Conservation (phyloP, 2,113 vertebrate species). For the Chloropsis cyanopogon region DNA sequence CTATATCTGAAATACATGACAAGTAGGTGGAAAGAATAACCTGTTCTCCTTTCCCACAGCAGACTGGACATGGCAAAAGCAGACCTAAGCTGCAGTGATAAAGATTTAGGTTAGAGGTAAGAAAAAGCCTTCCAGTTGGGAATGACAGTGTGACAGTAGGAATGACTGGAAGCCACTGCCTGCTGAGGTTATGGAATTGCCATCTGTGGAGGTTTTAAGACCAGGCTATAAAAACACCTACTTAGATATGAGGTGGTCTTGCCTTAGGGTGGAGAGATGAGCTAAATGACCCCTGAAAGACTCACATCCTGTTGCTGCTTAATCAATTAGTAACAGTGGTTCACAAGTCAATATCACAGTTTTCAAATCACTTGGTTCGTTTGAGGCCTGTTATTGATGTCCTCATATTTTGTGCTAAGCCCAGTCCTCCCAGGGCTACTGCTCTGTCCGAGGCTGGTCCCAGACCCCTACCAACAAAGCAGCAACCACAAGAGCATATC, state of each 20-base stretch:
- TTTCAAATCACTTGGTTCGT: neutral
- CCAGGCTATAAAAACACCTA: neutral
- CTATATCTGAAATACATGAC: slow-evolving; percentile 13
- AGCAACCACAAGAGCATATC: neutral
- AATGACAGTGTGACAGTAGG: neutral
- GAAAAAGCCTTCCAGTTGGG: neutral
- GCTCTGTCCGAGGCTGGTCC: neutral
- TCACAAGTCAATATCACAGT: neutral
- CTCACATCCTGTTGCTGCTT: neutral
- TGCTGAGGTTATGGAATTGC: neutral
- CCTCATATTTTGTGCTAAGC: neutral
- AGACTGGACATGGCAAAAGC: neutral
- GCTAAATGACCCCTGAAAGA: neutral
- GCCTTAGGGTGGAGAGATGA: neutral
- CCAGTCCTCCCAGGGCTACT: neutral
- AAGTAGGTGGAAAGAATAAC: slow-evolving; percentile 9
- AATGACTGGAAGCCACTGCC: neutral
- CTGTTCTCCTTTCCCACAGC: neutral
- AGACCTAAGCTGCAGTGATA: neutral
- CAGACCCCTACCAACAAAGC: neutral
- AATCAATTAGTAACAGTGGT: neutral
- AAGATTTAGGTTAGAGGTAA: neutral
- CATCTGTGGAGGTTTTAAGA: neutral
- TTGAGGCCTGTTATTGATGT: neutral
- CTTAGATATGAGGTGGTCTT: neutral